Base-by-base conservation (phyloP, 2,888 invertebrate species). In the Corbicula japonica region DNA sequence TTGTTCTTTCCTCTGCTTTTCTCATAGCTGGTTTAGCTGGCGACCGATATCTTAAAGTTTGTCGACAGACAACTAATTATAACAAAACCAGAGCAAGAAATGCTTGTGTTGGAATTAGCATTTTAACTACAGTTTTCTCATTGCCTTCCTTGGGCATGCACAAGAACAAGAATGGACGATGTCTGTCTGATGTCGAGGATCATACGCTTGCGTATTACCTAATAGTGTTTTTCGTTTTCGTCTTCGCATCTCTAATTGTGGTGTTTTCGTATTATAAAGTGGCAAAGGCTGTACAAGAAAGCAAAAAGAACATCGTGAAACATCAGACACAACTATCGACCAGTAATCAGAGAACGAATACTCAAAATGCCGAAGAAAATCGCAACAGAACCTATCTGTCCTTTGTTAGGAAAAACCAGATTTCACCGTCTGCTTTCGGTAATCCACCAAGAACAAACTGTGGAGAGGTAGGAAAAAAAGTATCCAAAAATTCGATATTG, bases 1-100 rank as follows among this genome's bases (percentile, higher is more conserved):
- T 78, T 0, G 77, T 75, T 0, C 28, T 78, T 2, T 82, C 77
- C 0, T 77, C 81, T 15, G 50, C 78, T 12, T 78, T 82, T 54
- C 63, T 78, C 23, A 75, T 78, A 4, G 41, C 72, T 48, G 77
- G 75, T 12, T 63, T 82, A 8, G 74, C 81, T 15, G 15, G 77
- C 0, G 81, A 82, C 26, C 44, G 81, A 38, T 82, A 82, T 61
- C 26, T 71, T 0, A 82, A 72, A 50, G 58, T 82, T 8, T 82
- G 81, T 52, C 12, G 54, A 10, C 52, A 56, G 8, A 34, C 44
- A 3, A 12, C 41, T 0, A 48, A 8, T 0, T 48, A 56, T 2
- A 68, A 62, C 6, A 70, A 50, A 23, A 26, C 1, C 5, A 32
- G 35, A 44, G 71, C 72, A 8, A 28, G 60, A 30, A 71, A 69